Evolutionary conservation across 2,797 vertebrate genomes (phyloP), one percentile per base, ranked within the genome.

Genomic region (Bryconaethiops microstoma): DNA sequence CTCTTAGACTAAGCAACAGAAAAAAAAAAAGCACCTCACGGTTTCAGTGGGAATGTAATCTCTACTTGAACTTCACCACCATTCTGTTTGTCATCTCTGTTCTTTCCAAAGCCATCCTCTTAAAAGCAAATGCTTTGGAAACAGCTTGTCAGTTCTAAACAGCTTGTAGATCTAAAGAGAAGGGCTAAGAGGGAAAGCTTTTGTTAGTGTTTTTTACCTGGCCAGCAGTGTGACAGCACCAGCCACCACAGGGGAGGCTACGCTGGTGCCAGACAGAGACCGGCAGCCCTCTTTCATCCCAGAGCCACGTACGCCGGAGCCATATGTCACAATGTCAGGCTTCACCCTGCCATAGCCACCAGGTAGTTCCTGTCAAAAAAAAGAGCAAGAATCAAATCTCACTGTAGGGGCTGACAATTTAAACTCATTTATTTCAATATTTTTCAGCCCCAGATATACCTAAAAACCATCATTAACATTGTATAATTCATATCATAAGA

Each of bases 281-380:
- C 98, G 97, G 73, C 98, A 99, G 1, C 98, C 98, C 16, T 98
- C 98, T 83, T 99, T 99, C 95, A 99, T 94, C 1, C 98, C 98
- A 0, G 97, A 99, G 1, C 98, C 98, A 17, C 98, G 93, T 45
- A 99, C 98, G 0, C 98, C 97, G 1, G 98, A 99, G n/a, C 98
- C 98, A 0, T 99, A 99, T 2, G 98, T 99, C 78, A 99, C 98
- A 2, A 99, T 97, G 68, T 99, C 98, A 0, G 98, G 98, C 86
- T 99, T 99, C 88, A 99, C 92, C 45, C 98, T 92, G 78, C 98
- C 98, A 0, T 99, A 99, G 29, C 98, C 98, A 6, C 97, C 97
- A 0, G 98, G 98, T 69, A 99, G 92, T 86, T 99, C 98, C 98
- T 99, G 82, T 82, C 29, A 80, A 7, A 79, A 7, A 79, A 80